Evolutionary conservation across 2,797 vertebrate species (phyloP).

Genomic region (Notamacropus eugenii): DNA sequence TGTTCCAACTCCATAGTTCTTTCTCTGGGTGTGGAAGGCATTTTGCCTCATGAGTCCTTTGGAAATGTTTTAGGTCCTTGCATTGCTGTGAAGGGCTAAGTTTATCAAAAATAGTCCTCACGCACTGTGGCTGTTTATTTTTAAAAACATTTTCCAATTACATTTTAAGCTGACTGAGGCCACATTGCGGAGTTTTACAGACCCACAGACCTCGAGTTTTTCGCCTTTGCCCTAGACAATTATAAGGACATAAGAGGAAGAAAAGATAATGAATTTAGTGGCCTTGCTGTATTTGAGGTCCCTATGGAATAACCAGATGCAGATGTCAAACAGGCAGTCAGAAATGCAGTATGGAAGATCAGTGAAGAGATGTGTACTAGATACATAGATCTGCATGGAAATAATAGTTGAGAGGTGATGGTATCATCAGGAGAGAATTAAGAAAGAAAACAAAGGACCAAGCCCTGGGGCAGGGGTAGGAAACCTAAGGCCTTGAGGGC

Average conservation of each 20-base stretch:
- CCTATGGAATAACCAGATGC: background rate
- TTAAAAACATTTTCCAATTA: background rate
- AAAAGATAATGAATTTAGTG: background rate
- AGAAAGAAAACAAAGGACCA: background rate
- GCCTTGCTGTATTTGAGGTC: background rate
- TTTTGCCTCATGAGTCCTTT: too few relatives aligned
- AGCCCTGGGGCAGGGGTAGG: background rate
- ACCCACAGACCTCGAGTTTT: background rate
- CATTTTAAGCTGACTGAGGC: background rate
- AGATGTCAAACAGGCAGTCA: background rate
- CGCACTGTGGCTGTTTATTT: background rate
- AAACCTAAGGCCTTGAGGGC: too few relatives aligned
- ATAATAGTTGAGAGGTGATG: background rate
- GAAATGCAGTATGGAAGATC: background rate
- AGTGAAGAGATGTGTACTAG: background rate
- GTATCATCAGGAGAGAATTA: background rate
- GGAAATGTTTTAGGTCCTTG: too few relatives aligned
- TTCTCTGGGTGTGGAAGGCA: too few relatives aligned
- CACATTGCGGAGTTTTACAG: background rate
- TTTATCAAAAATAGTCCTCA: too few relatives aligned
- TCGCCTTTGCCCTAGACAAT: background rate
- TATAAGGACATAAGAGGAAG: background rate
- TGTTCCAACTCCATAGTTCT: too few relatives aligned
- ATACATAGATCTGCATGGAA: background rate
- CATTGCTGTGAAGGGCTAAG: too few relatives aligned